Conservation (phyloP, 2,888 invertebrate species). For the Drosophila nr. medialis region DNA sequence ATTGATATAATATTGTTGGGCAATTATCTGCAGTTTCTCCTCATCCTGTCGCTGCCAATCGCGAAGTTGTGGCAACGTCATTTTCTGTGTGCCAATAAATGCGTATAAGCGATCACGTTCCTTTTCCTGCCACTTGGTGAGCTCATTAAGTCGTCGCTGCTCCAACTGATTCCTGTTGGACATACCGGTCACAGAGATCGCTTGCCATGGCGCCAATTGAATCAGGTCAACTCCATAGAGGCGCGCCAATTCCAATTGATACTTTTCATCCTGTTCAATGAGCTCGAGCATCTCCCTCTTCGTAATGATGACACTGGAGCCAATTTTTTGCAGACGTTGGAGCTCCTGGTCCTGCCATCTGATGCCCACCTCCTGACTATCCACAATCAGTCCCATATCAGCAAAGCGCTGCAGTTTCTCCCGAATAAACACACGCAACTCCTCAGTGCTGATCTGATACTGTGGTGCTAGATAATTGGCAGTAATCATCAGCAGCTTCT, state of each 20-base stretch:
- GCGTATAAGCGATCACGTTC: conserved; percentile 83
- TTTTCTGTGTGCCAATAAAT: conserved; percentile 80
- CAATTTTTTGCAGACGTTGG: conserved; percentile 77
- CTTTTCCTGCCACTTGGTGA: conserved; percentile 78
- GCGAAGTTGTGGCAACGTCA: conserved; percentile 67
- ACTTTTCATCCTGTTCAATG: conserved; percentile 68
- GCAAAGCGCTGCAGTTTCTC: conserved; percentile 75
- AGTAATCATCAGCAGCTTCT: conserved; percentile 64
- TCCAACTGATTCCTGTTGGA: conserved; percentile 74
- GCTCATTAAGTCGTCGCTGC: conserved; percentile 61
- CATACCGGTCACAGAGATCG: conserved; percentile 66
- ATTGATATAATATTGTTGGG: conserved; percentile 67
- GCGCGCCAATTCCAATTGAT: conserved; percentile 71
- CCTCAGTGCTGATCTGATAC: conserved; percentile 74
- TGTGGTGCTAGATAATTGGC: conserved; percentile 49
- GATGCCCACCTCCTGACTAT: conserved; percentile 16
- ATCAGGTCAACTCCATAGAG: conserved; percentile 68
- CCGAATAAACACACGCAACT: conserved; percentile 75
- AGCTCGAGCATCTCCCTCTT: conserved; percentile 76
- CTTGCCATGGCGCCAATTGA: conserved; percentile 75
- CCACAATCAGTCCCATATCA: conserved; percentile 70
- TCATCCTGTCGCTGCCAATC: conserved; percentile 80
- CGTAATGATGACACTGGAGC: conserved; percentile 74
- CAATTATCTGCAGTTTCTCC: conserved; percentile 61
- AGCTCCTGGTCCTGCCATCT: conserved; percentile 78